Base-by-base conservation (phyloP, 1,140 invertebrate species). In the Calephelis virginiensis region DNA sequence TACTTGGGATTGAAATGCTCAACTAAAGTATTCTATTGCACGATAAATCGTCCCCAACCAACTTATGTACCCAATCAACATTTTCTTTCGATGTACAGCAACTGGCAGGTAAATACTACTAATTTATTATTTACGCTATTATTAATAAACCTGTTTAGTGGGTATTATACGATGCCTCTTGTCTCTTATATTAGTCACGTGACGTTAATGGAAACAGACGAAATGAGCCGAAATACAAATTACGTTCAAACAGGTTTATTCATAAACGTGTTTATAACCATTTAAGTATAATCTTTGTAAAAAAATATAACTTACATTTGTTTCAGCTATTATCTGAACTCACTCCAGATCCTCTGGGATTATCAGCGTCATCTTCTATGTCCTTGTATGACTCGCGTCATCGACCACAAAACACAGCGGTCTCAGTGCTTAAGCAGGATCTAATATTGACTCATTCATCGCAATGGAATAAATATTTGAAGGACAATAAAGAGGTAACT, bases 11-110 rank as follows among this genome's bases (percentile, higher is more conserved):
- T 98, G 50, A 98, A 98, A 84, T 96, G 96, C 80, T 97, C 97
- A 6, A 98, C 97, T 0, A 94, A 96, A 79, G 94, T 96, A 13
- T 98, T 97, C 73, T 99, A 97, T 85, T 99, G 98, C 76, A 98
- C 97, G 1, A 91, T 97, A 14, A 98, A 98, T 83, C 94, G 97
- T 72, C 96, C 97, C 0, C 98, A 99, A 85, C 98, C 98, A 0
- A 98, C 98, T 92, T 99, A 98, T 84, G 97, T 99, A 48, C 95
- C 94, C 0, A 96, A 97, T 81, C 96, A 98, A 85, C 95, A 97
- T 71, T 97, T 96, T 76, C 91, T 99, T 48, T 99, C 98, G 12
- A 99, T 99, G 98, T 99, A 99, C 81, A 98, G 97, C 9, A 98
- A 99, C 83, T 99, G 98, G 98, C 95, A 97, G 90, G 91, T 92